Evolutionary conservation across 1,140 invertebrate species (phyloP), one percentile per base, ranked within the genome.

Genomic region (Formica selysi): DNA sequence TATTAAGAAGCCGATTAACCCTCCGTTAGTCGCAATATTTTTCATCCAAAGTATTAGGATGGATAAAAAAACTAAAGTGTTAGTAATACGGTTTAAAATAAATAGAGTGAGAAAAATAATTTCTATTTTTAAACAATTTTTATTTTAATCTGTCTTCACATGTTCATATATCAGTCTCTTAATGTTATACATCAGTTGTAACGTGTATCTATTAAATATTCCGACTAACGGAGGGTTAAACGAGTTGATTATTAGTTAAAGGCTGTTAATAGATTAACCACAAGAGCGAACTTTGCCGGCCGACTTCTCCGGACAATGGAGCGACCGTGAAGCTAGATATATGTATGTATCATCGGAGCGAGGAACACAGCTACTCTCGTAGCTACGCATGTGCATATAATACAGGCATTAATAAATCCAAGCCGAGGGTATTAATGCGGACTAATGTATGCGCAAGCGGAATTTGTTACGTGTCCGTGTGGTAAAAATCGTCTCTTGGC

Each of bases 341-440:
- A 5, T 51, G 13, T 7, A 93, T 93, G 13, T 7, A 93, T 93
- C 91, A 92, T 94, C 88, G 89, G 59, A 79, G 73, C 57, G 38
- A 26, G 38, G 32, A 44, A 26, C 26, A 38, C 26, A 16, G 32
- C 26, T 36, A 1, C 67, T 74, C 61, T 73, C 70, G 29, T 41
- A 54, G 22, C 59, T 41, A 36, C 73, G 73, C 83, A 92, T 48
- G 26, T 87, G 91, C 92, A 93, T 94, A 93, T 93, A 92, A 92
- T 94, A 92, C 90, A 91, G 88, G 86, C 91, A 93, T 93, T 93
- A 93, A 94, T 94, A 93, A 93, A 92, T 94, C 90, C 90, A 91
- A 92, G 88, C 90, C n/a, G 61, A 41, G 88, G 87, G 84, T 94
- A 93, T 93, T 94, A 93, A 94, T 92, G 90, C 92, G 91, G 51